Evolutionary conservation across 2,797 vertebrate genomes (phyloP).

Genomic region (Lepilemur ruficaudatus): DNA sequence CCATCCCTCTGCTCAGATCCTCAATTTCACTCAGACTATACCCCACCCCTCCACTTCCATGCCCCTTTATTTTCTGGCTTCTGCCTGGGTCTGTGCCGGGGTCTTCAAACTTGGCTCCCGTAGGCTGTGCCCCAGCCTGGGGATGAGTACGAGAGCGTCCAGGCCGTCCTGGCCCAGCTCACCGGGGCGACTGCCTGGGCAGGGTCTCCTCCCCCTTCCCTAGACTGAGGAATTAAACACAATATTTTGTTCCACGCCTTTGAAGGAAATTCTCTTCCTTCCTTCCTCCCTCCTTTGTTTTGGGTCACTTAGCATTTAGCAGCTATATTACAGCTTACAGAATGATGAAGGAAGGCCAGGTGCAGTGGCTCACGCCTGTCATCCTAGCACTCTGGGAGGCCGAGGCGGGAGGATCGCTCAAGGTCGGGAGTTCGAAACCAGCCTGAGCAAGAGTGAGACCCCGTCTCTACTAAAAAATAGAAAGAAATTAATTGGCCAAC

Average conservation of each 20-base stretch:
- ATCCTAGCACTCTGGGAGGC: too few species aligned
- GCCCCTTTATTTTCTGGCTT: neutral
- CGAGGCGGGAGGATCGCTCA: too few species aligned
- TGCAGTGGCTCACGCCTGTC: too few species aligned
- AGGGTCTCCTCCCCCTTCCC: neutral
- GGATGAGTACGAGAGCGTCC: neutral
- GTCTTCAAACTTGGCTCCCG: neutral
- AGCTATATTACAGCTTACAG: neutral
- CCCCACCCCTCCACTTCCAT: neutral
- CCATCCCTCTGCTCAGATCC: neutral
- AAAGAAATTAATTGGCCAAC: too few species aligned
- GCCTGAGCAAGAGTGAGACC: too few species aligned
- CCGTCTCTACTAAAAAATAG: too few species aligned
- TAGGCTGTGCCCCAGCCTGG: neutral
- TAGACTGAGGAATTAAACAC: neutral
- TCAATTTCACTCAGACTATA: neutral
- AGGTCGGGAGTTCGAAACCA: too few species aligned
- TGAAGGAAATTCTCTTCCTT: neutral
- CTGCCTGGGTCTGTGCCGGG: neutral
- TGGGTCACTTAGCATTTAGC: neutral
- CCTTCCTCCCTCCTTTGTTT: neutral
- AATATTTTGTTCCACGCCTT: neutral
- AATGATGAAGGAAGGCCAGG: neutral
- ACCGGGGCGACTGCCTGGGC: neutral
- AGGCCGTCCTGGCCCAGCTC: neutral